These are phyloP conservation scores for Allophyes oxyacanthae DNA, from an alignment of 2,888 invertebrate species.

Conservation along the genomic window DNA sequence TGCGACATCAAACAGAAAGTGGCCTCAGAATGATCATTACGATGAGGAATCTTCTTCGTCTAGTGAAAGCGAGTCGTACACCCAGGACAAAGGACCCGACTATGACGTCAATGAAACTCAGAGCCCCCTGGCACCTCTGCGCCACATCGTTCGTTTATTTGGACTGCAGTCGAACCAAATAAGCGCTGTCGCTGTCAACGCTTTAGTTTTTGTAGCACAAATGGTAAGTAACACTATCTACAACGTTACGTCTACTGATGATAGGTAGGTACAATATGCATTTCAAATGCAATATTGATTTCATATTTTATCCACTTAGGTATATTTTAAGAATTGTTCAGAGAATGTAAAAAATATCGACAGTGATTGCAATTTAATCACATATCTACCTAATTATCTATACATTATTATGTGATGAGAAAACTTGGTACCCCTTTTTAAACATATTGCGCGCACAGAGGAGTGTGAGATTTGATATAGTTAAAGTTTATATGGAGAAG, in stretches of 20 bases:
- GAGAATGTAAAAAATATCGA: too few species aligned
- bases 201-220: conserved; percentile 95
- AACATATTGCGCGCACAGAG: too few species aligned
- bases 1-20: conserved; percentile 51
- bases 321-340: too few species aligned
- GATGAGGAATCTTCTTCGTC: conserved; percentile 51
- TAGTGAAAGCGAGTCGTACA: conserved; percentile 56
- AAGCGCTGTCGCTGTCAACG: conserved; percentile 95
- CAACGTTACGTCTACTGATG: not conserved
- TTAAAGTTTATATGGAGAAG: too few species aligned
- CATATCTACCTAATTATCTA: too few species aligned
- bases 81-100: conserved; percentile 66
- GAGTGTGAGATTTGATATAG: too few species aligned
- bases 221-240: conserved; percentile 88
- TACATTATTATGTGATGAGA: too few species aligned
- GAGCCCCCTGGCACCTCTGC: conserved; percentile 80
- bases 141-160: conserved; percentile 91
- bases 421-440: too few species aligned
- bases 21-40: conserved; percentile 57
- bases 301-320: too few species aligned
- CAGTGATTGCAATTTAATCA: too few species aligned
- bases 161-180: conserved; percentile 94
- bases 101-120: conserved; percentile 84
- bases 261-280: too few species aligned
- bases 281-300: too few species aligned